Evolutionary conservation across 1,140 invertebrate genomes (phyloP), one percentile per base, ranked within the genome.

Genomic region (Tetragnatha versicolor): DNA sequence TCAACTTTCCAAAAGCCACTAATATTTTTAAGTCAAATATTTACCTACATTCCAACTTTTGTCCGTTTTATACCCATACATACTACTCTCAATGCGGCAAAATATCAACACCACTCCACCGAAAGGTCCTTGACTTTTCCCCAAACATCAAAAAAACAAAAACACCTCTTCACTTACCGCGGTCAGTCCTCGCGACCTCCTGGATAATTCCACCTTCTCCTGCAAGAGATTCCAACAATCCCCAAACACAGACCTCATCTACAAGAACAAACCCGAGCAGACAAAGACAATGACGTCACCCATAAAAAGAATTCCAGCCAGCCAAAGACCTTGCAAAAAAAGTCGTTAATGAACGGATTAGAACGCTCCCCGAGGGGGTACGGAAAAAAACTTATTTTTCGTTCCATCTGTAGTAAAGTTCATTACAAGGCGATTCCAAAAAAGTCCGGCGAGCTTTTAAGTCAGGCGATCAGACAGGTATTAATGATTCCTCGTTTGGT

Each of bases 331-430:
- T 58, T 58, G 55, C 10, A n/a, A 33, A 58, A 58, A 58, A 58
- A 55, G 29, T 58, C 55, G 31, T 58, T 58, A 58, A 58, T 58
- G 55, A 58, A 58, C 55, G 27, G 55, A 58, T 58, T 58, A 58
- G 55, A 31, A 58, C 31, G 31, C 5, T 35, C 55, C 55, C 29
- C 35, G 29, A 31, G 55, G 29, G 7, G 5, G 12, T 33, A 33
- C 35, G 5, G 22, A 31, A 58, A 58, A n/a, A 58, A 31, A 33
- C 31, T 58, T 42, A 42, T 1, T 42, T 42, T 42, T 42, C 7
- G 7, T 58, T 58, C 35, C 3, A 33, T 5, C 55, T 33, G 17
- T 33, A 6, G 55, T 20, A 29, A 58, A 35, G 29, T 58, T 58
- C 29, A 58, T 58, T 58, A 58, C 31, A 53, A 33, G 35, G 10